Percentiles rank a stretch among this genome's conserved stretches.
Conservation (phyloP, 2,797 vertebrate genomes). For the Neopelma chrysocephalum region DNA sequence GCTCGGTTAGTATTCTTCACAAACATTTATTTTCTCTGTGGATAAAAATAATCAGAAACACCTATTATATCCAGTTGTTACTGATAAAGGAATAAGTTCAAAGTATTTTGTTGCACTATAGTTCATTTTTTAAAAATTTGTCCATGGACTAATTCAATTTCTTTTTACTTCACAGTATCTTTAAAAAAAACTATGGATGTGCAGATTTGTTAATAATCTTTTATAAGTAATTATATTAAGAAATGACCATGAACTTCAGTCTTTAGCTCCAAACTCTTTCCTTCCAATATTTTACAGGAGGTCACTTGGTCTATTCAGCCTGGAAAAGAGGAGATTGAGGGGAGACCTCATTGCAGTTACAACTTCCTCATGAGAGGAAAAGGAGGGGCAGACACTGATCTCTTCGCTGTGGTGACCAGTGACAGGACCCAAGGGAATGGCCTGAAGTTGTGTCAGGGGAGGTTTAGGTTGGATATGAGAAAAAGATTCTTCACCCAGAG, state of each 20-base stretch:
- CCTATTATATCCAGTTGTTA: not conserved
- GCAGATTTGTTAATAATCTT: not conserved
- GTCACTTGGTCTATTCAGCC: not conserved
- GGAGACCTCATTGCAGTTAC: not conserved
- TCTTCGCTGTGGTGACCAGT: not conserved
- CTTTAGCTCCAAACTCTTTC: not conserved
- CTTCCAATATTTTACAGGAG: not conserved
- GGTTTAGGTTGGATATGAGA: not conserved
- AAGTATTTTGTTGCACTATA: not conserved
- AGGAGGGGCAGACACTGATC: not conserved
- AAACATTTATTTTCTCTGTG: not conserved
- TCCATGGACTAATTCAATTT: not conserved
- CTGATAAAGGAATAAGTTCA: not conserved
- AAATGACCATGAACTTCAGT: not conserved
- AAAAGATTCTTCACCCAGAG: not conserved
- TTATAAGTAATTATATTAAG: not conserved
- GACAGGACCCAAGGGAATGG: not conserved
- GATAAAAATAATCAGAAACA: not conserved
- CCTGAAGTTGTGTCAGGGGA: not conserved
- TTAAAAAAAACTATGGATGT: not conserved
- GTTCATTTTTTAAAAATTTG: not conserved
- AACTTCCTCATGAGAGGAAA: not conserved
- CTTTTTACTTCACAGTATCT: not conserved
- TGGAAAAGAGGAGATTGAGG: not conserved
- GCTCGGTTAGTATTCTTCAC: not conserved